Base-by-base conservation (phyloP, 2,888 invertebrate genomes). In the Euzophera pinguis region DNA sequence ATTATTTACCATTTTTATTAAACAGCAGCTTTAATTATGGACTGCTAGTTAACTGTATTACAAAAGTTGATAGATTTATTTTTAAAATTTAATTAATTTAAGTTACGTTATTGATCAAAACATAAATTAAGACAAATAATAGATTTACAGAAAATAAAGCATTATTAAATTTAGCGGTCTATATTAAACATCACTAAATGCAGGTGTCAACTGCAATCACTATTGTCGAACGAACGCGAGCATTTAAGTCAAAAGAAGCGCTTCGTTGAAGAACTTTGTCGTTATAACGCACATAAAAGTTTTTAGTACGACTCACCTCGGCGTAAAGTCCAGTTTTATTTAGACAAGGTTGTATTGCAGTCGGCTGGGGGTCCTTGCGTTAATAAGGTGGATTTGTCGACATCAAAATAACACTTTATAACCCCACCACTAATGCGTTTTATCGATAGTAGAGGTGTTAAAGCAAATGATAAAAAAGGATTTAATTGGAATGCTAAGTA, bases 381-480 rank as follows among this genome's bases (percentile, higher is more conserved):
- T 85, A 86, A 84, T 87, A 85, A 85, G 86, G 84, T 83, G 84
- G 85, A 84, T 85, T 85, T 85, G 88, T 86, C 85, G 87, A 87
- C 84, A 88, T 86, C 79, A 84, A 83, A 84, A 86, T 83, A 84
- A 79, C 84, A 83, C 78, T 87, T 87, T 85, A 86, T 75, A 79
- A 74, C 68, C 70, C 58, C 78, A 73, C 69, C 81, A 79, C 82
- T 84, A 84, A 84, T 83, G 81, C 78, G 73, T 69, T 75, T 77
- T 74, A 82, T 81, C 81, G 78, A 72, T 78, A 71, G 62, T 69
- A 67, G 72, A 71, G 67, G 62, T 60, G 53, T 65, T 65, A 62
- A 66, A 60, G 64, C 22, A 38, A 38, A 38, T 43, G 29, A 50
- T 68, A 59, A 75, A 70, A 13, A 22, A 12, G 22, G 22, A 22